Evolutionary conservation across 2,797 vertebrate species (phyloP).

Genomic region (Agapornis canus): DNA sequence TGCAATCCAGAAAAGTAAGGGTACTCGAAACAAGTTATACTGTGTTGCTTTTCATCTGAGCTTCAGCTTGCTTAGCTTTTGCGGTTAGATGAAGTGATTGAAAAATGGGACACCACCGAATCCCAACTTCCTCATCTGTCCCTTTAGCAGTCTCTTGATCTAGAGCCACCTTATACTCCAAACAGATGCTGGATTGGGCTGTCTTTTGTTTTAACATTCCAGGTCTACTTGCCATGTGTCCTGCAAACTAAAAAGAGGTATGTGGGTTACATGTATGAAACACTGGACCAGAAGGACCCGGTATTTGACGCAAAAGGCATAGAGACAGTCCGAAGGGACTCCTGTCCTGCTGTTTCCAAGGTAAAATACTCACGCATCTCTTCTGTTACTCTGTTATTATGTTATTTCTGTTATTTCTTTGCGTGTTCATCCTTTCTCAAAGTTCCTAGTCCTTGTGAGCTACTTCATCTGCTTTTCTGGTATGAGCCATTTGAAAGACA

Average conservation of each 20-base stretch:
- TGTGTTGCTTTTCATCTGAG: not conserved
- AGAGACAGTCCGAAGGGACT: conserved; percentile 94
- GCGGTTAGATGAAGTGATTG: not conserved
- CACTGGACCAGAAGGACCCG: conserved; percentile 92
- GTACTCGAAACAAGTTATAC: not conserved
- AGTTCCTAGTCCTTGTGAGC: not conserved
- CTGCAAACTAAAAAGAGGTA: conserved; percentile 98
- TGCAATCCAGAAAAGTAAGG: not conserved
- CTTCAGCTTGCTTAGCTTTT: not conserved
- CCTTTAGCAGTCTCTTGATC: not conserved
- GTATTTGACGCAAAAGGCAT: conserved; percentile 98
- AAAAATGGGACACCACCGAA: not conserved
- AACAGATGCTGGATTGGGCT: not conserved
- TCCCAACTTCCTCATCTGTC: not conserved
- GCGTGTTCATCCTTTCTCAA: not conserved
- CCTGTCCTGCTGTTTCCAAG: conserved; percentile 97
- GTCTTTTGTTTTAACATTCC: conserved; percentile 43
- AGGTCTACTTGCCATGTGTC: conserved; percentile 96
- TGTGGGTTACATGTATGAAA: conserved; percentile 98
- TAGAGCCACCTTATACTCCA: not conserved
- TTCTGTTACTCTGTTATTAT: not conserved
- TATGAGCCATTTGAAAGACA: not conserved
- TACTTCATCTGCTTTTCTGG: not conserved
- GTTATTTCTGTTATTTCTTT: not conserved
- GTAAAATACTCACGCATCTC: conserved; percentile 72